Evolutionary conservation across 2,888 invertebrate species (phyloP).

Genomic region (Pseudoips prasinana): DNA sequence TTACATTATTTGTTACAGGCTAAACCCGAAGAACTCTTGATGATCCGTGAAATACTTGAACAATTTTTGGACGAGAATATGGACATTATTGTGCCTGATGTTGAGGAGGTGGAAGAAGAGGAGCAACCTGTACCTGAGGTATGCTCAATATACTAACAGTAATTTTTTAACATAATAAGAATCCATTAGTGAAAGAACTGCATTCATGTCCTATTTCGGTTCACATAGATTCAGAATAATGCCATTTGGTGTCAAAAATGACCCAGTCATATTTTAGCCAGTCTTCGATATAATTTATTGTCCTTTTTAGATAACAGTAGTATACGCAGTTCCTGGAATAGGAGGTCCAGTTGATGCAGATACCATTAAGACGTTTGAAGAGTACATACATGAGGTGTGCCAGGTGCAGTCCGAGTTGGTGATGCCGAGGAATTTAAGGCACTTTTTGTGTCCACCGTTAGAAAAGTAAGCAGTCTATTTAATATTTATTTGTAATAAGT

Average conservation of each 20-base stretch:
- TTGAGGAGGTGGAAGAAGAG: constrained; percentile 66
- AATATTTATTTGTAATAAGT: constrained; percentile 51
- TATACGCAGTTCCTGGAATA: constrained; percentile 83
- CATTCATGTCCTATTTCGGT: no score
- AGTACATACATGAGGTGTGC: constrained; percentile 76
- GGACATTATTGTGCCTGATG: constrained; percentile 58
- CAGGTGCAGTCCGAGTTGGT: constrained; percentile 84
- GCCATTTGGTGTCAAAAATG: no score
- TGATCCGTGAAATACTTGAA: constrained; percentile 55
- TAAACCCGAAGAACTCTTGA: constrained; percentile 67
- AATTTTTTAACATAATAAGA: no score
- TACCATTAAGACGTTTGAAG: constrained; percentile 72
- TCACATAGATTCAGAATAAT: no score
- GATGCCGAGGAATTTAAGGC: constrained; percentile 87
- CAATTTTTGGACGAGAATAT: constrained; percentile 63
- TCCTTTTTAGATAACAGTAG: constrained; percentile 46
- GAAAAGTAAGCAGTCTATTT: constrained; percentile 73
- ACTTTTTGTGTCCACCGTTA: constrained; percentile 86
- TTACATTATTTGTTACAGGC: constrained; percentile 48
- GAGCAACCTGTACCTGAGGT: constrained; percentile 65
- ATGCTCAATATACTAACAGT: constrained; percentile 6
- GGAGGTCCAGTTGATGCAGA: constrained; percentile 78
- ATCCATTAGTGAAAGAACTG: no score
- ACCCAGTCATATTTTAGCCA: no score
- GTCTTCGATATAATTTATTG: no score